Evolutionary conservation across 2,888 invertebrate genomes (phyloP).

Genomic region (Synergus gifuensis): DNA sequence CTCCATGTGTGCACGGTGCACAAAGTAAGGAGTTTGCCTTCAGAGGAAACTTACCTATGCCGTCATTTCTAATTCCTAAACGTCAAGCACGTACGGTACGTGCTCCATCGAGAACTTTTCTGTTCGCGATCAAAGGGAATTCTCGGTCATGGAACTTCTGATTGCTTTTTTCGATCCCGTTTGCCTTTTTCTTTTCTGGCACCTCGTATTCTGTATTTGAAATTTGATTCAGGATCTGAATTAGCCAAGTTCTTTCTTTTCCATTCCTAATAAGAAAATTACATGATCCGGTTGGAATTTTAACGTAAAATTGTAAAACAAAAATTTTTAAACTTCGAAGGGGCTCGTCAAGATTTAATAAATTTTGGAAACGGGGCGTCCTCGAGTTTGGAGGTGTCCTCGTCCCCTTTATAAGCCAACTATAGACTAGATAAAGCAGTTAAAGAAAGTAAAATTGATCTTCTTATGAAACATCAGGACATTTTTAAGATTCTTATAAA

Average conservation of each 20-base stretch:
- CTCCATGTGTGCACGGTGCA: not conserved
- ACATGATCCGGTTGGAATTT: not conserved
- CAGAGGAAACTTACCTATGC: constrained; percentile 6
- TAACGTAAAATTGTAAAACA: too few species aligned
- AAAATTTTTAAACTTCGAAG: too few species aligned
- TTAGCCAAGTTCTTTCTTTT: constrained; percentile 28
- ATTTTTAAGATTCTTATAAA: too few species aligned
- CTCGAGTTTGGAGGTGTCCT: too few species aligned
- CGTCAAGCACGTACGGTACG: constrained; percentile 34
- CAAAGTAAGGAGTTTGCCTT: constrained; percentile 23
- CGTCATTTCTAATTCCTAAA: constrained; percentile 36
- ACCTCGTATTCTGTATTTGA: constrained; percentile 2
- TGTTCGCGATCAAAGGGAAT: constrained; percentile 34
- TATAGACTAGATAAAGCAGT: too few species aligned
- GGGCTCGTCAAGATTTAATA: too few species aligned
- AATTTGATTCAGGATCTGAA: constrained; percentile 3
- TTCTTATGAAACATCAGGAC: too few species aligned
- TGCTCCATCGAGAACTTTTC: constrained; percentile 15
- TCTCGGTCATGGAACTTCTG: constrained; percentile 26
- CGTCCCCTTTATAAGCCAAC: too few species aligned
- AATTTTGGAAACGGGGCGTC: too few species aligned
- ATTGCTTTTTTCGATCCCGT: constrained; percentile 30
- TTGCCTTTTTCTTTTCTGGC: constrained; percentile 17
- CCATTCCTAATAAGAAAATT: constrained; percentile 3
- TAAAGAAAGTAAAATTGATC: too few species aligned